A percentile compares a stretch with the other conserved stretches of the same genome.
Conservation (phyloP, 2,888 invertebrate species). For the Diarsia brunnea region DNA sequence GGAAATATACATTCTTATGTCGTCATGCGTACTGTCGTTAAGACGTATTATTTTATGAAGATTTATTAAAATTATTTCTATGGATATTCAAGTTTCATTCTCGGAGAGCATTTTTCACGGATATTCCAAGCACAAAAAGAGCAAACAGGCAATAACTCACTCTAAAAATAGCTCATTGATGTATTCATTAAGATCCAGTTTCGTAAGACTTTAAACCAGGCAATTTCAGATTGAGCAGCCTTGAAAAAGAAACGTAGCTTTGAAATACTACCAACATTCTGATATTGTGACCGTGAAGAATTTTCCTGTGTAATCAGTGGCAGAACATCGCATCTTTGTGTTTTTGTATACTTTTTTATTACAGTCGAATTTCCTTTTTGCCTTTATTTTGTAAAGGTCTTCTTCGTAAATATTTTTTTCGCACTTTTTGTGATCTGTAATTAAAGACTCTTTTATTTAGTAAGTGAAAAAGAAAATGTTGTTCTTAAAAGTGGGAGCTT, state of each 20-base stretch:
- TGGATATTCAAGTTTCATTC: background rate
- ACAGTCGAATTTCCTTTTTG: constrained; percentile 46
- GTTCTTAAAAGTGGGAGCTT: background rate
- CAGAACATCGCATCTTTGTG: constrained; percentile 43
- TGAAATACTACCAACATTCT: constrained; percentile 34
- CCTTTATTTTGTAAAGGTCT: constrained; percentile 21
- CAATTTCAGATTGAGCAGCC: constrained; percentile 6
- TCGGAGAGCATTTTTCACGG: background rate
- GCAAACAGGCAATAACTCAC: background rate
- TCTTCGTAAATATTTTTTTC: constrained; percentile 37
- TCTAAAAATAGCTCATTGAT: background rate
- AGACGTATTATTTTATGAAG: background rate
- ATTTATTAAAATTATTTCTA: background rate
- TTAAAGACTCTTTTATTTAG: constrained; percentile 31
- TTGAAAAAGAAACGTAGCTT: constrained; percentile 31
- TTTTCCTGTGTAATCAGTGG: constrained; percentile 59
- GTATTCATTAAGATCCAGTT: background rate
- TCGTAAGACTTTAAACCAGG: background rate
- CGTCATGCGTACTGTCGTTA: too few relatives aligned
- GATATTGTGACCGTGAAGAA: constrained; percentile 37
- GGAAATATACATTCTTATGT: too few relatives aligned
- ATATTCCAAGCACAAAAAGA: background rate
- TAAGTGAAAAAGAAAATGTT: constrained; percentile 4
- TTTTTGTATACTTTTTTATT: constrained; percentile 48
- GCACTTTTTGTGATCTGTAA: constrained; percentile 44